Conservation (phyloP, 1,140 invertebrate species). For the Armadillidium nasatum region DNA sequence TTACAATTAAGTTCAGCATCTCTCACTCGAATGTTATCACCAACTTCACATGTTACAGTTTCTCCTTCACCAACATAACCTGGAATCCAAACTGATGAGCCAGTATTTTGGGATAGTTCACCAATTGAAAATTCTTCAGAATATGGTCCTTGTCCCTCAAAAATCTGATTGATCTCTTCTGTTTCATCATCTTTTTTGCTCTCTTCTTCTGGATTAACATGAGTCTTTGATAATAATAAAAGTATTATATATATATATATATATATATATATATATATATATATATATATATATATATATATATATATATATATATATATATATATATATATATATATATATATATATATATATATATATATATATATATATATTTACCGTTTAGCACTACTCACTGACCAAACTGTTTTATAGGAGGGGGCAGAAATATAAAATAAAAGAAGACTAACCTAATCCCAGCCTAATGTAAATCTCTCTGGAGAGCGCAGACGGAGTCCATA, state of each 20-base stretch:
- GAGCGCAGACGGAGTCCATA: no score
- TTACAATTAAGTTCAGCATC: not conserved
- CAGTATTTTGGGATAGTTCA: not conserved
- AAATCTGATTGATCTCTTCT: not conserved
- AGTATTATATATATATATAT: not conserved
- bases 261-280: no score
- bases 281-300: no score
- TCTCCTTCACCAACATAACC: not conserved
- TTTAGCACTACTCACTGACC: no score
- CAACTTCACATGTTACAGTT: not conserved
- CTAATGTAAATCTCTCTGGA: no score
- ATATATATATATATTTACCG: no score
- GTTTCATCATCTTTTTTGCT: not conserved
- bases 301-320: no score
- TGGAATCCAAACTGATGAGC: not conserved
- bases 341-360: no score
- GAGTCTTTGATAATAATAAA: not conserved
- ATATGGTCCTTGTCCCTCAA: not conserved
- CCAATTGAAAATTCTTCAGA: not conserved
- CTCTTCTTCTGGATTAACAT: not conserved
- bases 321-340: no score
- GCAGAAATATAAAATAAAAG: no score
- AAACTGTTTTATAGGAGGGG: no score
- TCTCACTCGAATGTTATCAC: not conserved
- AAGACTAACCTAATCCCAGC: no score